These are phyloP conservation scores for Psittacula cyanocephala DNA, from an alignment of 2,113 vertebrate species.

Conservation along the genomic window DNA sequence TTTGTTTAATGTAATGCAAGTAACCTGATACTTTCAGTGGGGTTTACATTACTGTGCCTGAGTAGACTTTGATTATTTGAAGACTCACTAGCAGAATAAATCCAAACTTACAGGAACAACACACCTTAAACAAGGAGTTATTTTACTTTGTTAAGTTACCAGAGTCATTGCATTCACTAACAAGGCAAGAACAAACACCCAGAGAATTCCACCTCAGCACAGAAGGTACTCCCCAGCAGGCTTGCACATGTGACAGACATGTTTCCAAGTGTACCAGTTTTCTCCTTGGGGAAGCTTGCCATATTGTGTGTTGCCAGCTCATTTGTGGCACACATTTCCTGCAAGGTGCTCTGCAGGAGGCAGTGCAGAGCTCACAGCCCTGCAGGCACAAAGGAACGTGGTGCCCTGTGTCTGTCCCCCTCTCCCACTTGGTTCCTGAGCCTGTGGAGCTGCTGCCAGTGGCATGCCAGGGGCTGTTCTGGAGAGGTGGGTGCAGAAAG, in stretches of 20 bases:
- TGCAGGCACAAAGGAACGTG: neutral
- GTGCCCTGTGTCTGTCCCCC: fast-evolving
- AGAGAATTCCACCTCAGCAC: neutral
- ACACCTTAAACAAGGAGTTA: neutral
- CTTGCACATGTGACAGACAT: neutral
- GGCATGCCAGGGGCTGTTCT: neutral
- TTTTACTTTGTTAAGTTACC: neutral
- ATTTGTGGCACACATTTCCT: neutral
- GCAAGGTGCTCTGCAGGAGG: neutral
- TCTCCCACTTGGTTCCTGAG: neutral
- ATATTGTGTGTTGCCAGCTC: neutral
- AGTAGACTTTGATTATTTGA: neutral
- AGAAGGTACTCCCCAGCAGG: neutral
- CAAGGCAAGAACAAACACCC: neutral
- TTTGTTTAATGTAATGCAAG: neutral
- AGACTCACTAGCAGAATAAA: neutral
- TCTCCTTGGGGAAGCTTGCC: neutral
- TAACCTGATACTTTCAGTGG: neutral
- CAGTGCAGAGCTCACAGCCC: neutral
- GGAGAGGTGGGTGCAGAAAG: neutral
- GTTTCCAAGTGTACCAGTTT: fast-evolving
- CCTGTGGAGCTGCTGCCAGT: no score
- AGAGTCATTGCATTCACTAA: neutral
- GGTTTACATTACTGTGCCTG: neutral
- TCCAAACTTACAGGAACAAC: neutral